Evolutionary conservation across 2,888 invertebrate genomes (phyloP), one percentile per base, ranked within the genome.

Genomic region (Parnassius smintheus): DNA sequence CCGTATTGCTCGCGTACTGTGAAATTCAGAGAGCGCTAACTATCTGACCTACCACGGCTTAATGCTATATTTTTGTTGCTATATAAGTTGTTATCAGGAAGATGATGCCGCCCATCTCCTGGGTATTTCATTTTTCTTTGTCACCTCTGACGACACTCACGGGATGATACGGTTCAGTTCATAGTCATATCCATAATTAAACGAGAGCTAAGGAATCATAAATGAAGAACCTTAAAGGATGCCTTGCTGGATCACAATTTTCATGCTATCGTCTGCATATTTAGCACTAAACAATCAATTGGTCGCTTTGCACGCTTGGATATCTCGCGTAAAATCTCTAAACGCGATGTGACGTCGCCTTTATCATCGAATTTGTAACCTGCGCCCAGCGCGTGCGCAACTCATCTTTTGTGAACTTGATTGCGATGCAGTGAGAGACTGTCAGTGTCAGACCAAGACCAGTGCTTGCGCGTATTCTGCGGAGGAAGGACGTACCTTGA

Each of bases 341-440:
- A 25, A 44, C 13, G 45, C 9, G 11, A 48, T 48, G 53, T 59
- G 52, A 52, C 51, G 45, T 45, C 59, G 35, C 45, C 25, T 52
- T 59, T 58, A 45, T 52, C 7, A 13, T 59, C 11, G 22, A 53
- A 46, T 46, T 59, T 46, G 53, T 48, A 53, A 54, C 48, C 56
- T 42, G 60, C 61, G 61, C 61, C 48, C 56, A 22, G 60, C 61
- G 61, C 61, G 61, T 61, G 61, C 61, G 55, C 60, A 55, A 54
- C 49, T 55, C 60, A 60, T 60, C 60, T 55, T 25, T 42, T 45
- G 46, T 42, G 8, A 41, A 49, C 44, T 42, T 45, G 46, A 48
- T 50, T 52, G 45, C 46, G 7, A 35, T 35, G 35, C 35, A 35
- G 4, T 35, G 35, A 35, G 35, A 35, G 7, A 53, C n/a, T 46